Base-by-base conservation (phyloP, 1,140 invertebrate genomes). In the Colletes latitarsis region DNA sequence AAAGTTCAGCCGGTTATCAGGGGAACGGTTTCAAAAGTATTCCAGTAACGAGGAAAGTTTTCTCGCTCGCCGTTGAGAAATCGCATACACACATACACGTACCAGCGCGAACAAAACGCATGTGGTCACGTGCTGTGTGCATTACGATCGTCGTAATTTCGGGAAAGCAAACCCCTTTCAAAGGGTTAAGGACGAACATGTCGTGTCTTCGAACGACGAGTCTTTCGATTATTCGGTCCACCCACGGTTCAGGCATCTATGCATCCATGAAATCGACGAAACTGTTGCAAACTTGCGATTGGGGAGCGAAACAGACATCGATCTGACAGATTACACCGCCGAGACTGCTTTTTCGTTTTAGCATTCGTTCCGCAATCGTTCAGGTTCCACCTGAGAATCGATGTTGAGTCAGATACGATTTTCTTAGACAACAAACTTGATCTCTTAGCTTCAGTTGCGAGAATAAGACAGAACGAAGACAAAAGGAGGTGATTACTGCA, bases 31-130 rank as follows among this genome's bases (percentile, higher is more conserved):
- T 73, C 39, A 55, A 77, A 85, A 85, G 82, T 85, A 82, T 85
- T 85, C 60, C 68, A 52, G 70, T 84, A 84, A 85, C 68, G 79
- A 85, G 70, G 58, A 82, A 85, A 85, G 78, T 85, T 84, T 70
- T 57, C 19, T 69, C 53, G 46, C 14, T 57, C 43, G 21, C n/a
- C 15, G 55, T n/a, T 12, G 52, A 64, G 46, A 58, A 84, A 84
- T 81, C 62, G 66, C 70, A 43, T n/a, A 19, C 60, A 49, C 49
- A 3, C 49, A 12, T 12, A 10, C 8, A 49, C 49, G 10, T 9
- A 43, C 43, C 43, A 6, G 8, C 43, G 43, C 43, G n/a, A 71
- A 53, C 30, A 9, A 10, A 1, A 6, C 14, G 53, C 15, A 1
- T 43, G 43, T 3, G 57, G 43, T 6, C 53, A n/a, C 15, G 14